Percentiles rank a stretch among this genome's conserved stretches.
Conservation (phyloP, 2,113 vertebrate genomes). For the Gnathonemus echidnorhynchus region DNA sequence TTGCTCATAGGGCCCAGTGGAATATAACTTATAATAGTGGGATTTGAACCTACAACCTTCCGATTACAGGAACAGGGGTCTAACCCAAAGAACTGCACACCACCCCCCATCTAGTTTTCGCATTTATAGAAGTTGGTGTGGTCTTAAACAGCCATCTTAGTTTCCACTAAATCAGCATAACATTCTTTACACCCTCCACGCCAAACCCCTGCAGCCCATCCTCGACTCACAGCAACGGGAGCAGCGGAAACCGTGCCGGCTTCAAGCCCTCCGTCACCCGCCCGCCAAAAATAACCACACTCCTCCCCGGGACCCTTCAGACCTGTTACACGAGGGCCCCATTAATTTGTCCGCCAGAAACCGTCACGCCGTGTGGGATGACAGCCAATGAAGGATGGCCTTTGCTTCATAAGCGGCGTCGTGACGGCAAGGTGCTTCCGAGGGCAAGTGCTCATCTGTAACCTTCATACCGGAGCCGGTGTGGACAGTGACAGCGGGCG, state of each 20-base stretch:
- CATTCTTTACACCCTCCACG: not conserved
- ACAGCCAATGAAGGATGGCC: not conserved
- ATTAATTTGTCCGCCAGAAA: not conserved
- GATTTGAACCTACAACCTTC: not conserved
- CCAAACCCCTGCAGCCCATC: not conserved
- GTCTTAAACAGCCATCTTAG: not conserved
- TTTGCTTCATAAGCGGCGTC: not conserved
- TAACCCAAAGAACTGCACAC: not conserved
- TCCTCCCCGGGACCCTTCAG: not conserved
- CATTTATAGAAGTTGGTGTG: not conserved
- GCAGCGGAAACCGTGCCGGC: not conserved
- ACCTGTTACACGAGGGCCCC: not conserved
- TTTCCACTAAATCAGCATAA: not conserved
- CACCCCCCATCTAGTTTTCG: not conserved
- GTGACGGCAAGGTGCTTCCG: not conserved
- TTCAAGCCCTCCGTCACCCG: not conserved
- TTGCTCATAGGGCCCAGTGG: not conserved
- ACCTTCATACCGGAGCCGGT: not conserved
- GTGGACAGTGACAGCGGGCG: slow-evolving; percentile 18
- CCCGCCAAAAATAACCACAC: not conserved
- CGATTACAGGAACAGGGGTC: not conserved
- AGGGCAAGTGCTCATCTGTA: not conserved
- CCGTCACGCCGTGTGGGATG: not conserved
- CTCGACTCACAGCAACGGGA: not conserved
- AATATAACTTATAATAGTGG: not conserved